Base-by-base conservation (phyloP, 2,113 vertebrate genomes). In the Thymallus thymallus region DNA sequence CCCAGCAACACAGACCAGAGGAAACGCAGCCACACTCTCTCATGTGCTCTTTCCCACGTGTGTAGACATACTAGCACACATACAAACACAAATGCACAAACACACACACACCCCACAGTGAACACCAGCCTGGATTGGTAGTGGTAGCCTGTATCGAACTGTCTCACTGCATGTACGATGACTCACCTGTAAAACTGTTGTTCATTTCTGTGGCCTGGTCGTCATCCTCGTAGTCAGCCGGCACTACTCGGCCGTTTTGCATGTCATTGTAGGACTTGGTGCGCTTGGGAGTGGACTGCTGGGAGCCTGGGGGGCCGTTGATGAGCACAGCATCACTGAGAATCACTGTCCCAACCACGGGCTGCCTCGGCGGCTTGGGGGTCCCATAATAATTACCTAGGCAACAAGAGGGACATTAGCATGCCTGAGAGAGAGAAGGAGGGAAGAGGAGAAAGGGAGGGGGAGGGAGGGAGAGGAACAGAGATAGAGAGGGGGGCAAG, bases 321-420 rank as follows among this genome's bases (percentile, higher is more conserved):
- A 92, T 92, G 88, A 92, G 92, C 91, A 78, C 88, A 81, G 94
- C 95, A 98, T 98, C 94, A 88, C 94, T 91, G 80, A 95, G 93
- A 95, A 93, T 99, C 94, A 98, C 94, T 96, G 96, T 96, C 95
- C 96, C 96, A 90, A 94, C 92, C 94, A 93, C 88, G 92, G 96
- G 94, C 90, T 98, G 96, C 94, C 93, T 96, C 75, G 96, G 96
- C 91, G 96, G 97, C 91, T 98, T 97, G 93, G 96, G 96, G 74
- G 96, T 98, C 94, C 98, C 98, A 96, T 98, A 98, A 95, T 98
- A 98, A 96, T 98, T 98, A 95, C 98, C 98, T 99, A 96, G 95
- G 94, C 91, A 94, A 96, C 92, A 89, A 92, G 93, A 90, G 92
- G 89, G 80, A 94, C 91, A 96, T 97, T 95, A 94, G 92, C 93